Percentiles rank a stretch among this genome's conserved stretches.
These are phyloP conservation scores for Hermatobates lingyangjiaoensis DNA, from an alignment of 1,140 invertebrate genomes.

Conservation along the genomic window DNA sequence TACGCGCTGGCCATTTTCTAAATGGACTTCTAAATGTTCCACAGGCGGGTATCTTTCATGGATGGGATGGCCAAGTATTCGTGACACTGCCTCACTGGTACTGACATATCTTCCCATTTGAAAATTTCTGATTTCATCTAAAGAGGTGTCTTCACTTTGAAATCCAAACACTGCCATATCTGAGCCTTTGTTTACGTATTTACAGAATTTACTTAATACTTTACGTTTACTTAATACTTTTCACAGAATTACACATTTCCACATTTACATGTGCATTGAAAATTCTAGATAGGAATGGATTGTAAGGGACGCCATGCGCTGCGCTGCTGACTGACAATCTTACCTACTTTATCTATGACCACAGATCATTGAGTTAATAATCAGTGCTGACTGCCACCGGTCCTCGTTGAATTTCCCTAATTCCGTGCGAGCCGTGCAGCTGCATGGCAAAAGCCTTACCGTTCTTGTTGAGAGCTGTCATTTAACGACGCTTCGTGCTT, in stretches of 20 bases:
- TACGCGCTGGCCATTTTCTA: constrained; percentile 19
- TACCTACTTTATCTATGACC: no score
- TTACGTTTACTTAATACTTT: constrained; percentile 24
- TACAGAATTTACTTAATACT: no score
- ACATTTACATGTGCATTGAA: constrained; percentile 14
- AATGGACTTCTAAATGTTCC: constrained; percentile 21
- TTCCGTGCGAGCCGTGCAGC: no score
- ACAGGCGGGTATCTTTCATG: constrained; percentile 22
- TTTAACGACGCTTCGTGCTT: no score
- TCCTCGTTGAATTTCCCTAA: no score
- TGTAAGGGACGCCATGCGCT: constrained; percentile 26
- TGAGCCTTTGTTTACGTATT: constrained; percentile 26
- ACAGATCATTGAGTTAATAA: no score
- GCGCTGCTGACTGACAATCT: no score
- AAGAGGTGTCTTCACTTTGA: constrained; percentile 6
- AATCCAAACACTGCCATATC: constrained; percentile 13
- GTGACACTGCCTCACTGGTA: constrained; percentile 23
- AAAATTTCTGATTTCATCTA: constrained; percentile 24
- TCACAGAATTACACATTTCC: not conserved
- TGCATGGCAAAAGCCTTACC: no score
- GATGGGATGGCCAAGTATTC: constrained; percentile 22
- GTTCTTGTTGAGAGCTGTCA: no score
- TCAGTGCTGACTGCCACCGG: no score
- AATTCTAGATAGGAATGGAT: constrained; percentile 20
- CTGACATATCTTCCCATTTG: constrained; percentile 23